Conservation (phyloP, 2,888 invertebrate genomes). For the Drosophila aldrichi region DNA sequence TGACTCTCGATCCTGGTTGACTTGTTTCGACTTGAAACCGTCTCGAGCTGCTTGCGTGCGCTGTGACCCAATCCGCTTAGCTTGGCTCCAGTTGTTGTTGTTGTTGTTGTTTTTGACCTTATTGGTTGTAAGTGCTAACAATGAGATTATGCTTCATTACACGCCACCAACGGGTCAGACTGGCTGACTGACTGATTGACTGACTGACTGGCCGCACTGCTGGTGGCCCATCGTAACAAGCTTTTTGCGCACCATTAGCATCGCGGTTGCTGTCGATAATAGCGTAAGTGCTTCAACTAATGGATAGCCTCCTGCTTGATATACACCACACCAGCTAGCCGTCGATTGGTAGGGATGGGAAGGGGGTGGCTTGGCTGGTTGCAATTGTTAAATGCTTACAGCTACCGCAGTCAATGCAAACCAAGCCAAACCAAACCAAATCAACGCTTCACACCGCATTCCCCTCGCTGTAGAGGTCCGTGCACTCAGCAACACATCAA, state of each 20-base stretch:
- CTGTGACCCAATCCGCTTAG: slow-evolving; percentile 76
- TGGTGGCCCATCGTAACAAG: slow-evolving; percentile 77
- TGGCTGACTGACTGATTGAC: slow-evolving; percentile 15
- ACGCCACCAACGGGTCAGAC: slow-evolving; percentile 42
- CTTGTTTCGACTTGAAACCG: slow-evolving; percentile 21
- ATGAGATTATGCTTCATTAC: slow-evolving; percentile 82
- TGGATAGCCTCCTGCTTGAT: slow-evolving; percentile 55
- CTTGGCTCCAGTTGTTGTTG: background rate
- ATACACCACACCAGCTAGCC: background rate
- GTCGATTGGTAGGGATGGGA: slow-evolving; percentile 1
- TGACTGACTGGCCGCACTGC: slow-evolving; percentile 22
- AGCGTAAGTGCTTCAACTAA: slow-evolving; percentile 74
- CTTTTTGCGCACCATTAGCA: slow-evolving; percentile 76
- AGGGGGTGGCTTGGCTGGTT: too few relatives aligned
- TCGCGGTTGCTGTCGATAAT: slow-evolving; percentile 71
- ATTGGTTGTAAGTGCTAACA: slow-evolving; percentile 78
- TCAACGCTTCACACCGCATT: slow-evolving; percentile 10
- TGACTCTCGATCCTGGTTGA: slow-evolving; percentile 29
- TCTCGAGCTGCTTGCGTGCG: slow-evolving; percentile 45
- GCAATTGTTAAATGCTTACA: slow-evolving; percentile 68
- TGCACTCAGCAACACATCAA: slow-evolving; percentile 39
- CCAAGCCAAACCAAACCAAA: slow-evolving; percentile 14
- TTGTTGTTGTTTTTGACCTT: slow-evolving; percentile 59
- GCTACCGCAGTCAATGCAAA: slow-evolving; percentile 12
- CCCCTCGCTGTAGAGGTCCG: background rate